Base-by-base conservation (phyloP, 2,888 invertebrate species). In the Dichetophora obliterata region DNA sequence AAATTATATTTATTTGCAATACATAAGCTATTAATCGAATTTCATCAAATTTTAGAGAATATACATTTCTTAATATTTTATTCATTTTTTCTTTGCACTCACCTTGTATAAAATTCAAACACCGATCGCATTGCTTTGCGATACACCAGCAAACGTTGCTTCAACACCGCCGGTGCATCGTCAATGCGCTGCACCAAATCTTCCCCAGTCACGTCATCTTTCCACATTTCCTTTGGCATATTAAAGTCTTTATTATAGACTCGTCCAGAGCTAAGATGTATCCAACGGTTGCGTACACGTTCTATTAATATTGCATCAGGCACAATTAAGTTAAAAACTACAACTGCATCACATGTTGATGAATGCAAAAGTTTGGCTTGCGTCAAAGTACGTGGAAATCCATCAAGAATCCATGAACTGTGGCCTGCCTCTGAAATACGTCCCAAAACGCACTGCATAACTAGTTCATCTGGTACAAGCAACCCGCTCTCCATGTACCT, bases 171-270 rank as follows among this genome's bases (percentile, higher is more conserved):
- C 3, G 95, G 95, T 83, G 93, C 94, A 86, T 98, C 98, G 89
- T 98, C 98, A 0, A 94, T 93, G 80, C 98, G 90, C 88, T 97
- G 96, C 1, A 93, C 90, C 82, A 98, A 90, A 57, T 91, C 90
- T 86, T 98, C 98, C 0, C 96, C 96, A 6, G 97, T 97, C 0
- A 93, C 88, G 89, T 98, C 97, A 91, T 98, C 98, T 85, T 79
- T 80, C 66, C 82, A 82, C 82, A 92, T 90, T 11, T 93, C 91
- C 92, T 96, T 96, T 0, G 98, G 98, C 74, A 95, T 94, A 87
- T 96, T 97, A 88, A 96, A 98, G 78, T 95, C 95, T 80, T 93
- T 92, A 87, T 97, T 96, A 88, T 98, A 98, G 16, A 96, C 95
- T 86, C 98, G 90, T 19, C 97, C 97, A 86, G 96, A 96, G 5